Base-by-base conservation (phyloP, 2,113 vertebrate genomes). In the Ptilonorhynchus violaceus region DNA sequence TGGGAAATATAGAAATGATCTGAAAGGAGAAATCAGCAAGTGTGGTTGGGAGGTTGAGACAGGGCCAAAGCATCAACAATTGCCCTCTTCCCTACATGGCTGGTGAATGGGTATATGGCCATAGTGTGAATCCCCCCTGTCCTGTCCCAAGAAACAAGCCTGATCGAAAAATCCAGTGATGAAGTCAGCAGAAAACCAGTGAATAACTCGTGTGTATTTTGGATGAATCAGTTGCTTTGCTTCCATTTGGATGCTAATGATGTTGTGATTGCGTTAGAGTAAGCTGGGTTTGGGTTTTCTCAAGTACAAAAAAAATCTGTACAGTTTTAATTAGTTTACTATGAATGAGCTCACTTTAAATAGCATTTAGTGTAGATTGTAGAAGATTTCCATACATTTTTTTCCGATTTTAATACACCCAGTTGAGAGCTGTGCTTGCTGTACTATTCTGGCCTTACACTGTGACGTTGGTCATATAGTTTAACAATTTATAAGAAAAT, bases 231-330 rank as follows among this genome's bases (percentile, higher is more conserved):
- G 31, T 25, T 58, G 49, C 75, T 73, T 76, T 91, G 41, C 37
- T 80, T 86, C 84, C 67, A n/a, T 62, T 76, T 76, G 67, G 37
- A 58, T 69, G 35, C 13, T 53, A 72, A 89, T 6, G 12, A 60
- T 0, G 10, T 21, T 24, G 62, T 47, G 68, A 78, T 50, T 77
- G 41, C 0, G 0, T 70, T 52, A 58, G 35, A 22, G 27, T 15
- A 75, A 85, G 19, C 7, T 59, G 74, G 9, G 22, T 56, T 87
- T 70, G 41, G 18, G 24, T 24, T 88, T 82, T 60, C 67, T 72
- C 53, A 69, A 55, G 27, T 9, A 84, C 47, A 63, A 27, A 68
- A 85, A 70, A 90, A 72, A 20, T 59, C 69, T 76, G 37, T 12
- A 19, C 47, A 28, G 30, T 52, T 47, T 46, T 44, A 44, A 64